A percentile compares a stretch with the other conserved stretches of the same genome.
Evolutionary conservation across 2,888 invertebrate genomes (phyloP).

Genomic region (Scrobipalpa atriplicella): DNA sequence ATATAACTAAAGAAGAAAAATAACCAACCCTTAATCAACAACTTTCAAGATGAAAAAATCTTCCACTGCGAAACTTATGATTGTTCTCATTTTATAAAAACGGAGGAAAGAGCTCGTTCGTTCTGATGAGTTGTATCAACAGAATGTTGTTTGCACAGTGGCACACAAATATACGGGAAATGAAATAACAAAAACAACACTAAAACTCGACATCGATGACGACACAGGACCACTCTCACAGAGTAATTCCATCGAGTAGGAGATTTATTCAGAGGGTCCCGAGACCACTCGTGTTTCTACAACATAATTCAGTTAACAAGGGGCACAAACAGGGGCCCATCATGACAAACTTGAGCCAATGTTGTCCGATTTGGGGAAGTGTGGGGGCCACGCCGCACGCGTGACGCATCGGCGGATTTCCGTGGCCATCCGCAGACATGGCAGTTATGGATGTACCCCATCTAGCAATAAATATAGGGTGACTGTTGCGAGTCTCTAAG

Average conservation of each 20-base stretch:
- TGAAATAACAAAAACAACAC: conserved; percentile 26
- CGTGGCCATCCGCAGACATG: conserved; percentile 58
- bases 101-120: conserved; percentile 13
- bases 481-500: conserved; percentile 26
- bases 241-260: conserved; percentile 53
- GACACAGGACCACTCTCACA: conserved; percentile 23
- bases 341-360: conserved; percentile 16
- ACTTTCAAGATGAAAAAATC: conserved; percentile 3
- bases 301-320: conserved; percentile 65
- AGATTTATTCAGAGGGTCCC: conserved; percentile 72
- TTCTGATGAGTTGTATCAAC: conserved; percentile 22
- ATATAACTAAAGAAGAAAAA: conserved; percentile 11
- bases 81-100: conserved; percentile 17
- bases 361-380: conserved; percentile 7
- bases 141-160: conserved; percentile 7
- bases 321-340: conserved; percentile 55
- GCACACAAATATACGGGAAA: conserved; percentile 18
- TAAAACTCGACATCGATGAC: conserved; percentile 28
- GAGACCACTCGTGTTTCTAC: conserved; percentile 66
- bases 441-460: conserved; percentile 72
- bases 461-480: conserved; percentile 50
- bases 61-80: conserved; percentile 8
- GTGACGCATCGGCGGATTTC: conserved; percentile 74
- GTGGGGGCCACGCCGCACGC: conserved; percentile 31
- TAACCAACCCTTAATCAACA: conserved; percentile 17